These are phyloP conservation scores for Potorous gilbertii DNA, from an alignment of 2,797 vertebrate genomes.

Conservation along the genomic window DNA sequence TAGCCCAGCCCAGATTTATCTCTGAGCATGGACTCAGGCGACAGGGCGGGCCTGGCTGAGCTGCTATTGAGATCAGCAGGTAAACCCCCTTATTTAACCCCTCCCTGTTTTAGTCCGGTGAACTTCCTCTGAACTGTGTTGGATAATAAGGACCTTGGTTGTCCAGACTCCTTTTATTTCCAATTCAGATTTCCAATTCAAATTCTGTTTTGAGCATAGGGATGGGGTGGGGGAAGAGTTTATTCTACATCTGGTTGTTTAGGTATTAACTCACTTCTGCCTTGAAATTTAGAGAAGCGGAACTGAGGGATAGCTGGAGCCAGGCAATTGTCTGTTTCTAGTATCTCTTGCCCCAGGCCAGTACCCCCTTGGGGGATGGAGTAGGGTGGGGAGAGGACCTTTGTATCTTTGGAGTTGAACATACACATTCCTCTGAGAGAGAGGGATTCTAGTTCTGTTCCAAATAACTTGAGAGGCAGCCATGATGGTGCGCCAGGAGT, in stretches of 20 bases:
- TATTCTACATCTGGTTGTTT: constrained; percentile 31
- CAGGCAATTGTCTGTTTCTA: constrained; percentile 39
- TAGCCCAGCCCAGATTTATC: neutral
- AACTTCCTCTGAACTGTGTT: neutral
- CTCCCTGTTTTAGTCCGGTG: neutral
- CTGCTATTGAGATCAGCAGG: constrained; percentile 35
- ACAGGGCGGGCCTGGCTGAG: neutral
- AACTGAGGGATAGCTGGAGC: constrained; percentile 56
- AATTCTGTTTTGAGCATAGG: neutral
- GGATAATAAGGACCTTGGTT: neutral
- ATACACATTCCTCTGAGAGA: neutral
- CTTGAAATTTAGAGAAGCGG: constrained; percentile 64
- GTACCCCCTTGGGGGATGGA: constrained; percentile 50
- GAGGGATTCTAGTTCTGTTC: neutral
- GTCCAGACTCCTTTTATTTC: neutral
- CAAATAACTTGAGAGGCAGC: neutral
- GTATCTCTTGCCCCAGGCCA: neutral
- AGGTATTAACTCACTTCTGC: constrained; percentile 59
- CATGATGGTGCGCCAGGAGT: neutral
- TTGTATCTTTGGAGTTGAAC: neutral
- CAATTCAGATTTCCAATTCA: neutral
- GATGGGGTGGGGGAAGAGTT: neutral
- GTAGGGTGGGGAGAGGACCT: constrained; percentile 64
- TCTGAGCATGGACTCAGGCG: neutral
- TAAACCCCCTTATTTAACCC: neutral